These are phyloP conservation scores for Papilio xuthus DNA, from an alignment of 1,140 invertebrate genomes.

Conservation along the genomic window DNA sequence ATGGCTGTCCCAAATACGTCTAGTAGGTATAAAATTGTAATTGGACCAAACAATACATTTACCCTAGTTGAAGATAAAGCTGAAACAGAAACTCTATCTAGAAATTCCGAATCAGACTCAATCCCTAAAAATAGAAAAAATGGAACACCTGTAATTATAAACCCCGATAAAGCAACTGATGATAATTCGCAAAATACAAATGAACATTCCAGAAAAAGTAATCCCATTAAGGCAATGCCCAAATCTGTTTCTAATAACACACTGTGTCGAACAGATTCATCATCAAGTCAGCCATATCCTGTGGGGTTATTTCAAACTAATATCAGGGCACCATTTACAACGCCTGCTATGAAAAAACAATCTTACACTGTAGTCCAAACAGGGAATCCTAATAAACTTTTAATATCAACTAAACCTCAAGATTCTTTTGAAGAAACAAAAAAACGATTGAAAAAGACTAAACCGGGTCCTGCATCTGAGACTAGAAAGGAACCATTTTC, in stretches of 20 bases:
- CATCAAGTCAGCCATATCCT: constrained; percentile 63
- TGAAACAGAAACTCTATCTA: constrained; percentile 20
- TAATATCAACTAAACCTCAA: constrained; percentile 71
- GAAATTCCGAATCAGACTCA: not conserved
- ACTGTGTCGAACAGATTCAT: constrained; percentile 2
- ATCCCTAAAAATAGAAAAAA: constrained; percentile 6
- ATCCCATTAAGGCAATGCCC: not conserved
- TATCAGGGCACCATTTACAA: constrained; percentile 51
- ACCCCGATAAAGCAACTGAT: constrained; percentile 20
- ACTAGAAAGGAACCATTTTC: constrained; percentile 55
- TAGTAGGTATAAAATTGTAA: constrained; percentile 65
- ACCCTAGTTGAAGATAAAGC: constrained; percentile 64
- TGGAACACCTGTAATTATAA: not conserved
- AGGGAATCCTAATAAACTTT: constrained; percentile 72
- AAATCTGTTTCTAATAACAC: constrained; percentile 26
- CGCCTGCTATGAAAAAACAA: constrained; percentile 71
- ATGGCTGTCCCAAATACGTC: constrained; percentile 58
- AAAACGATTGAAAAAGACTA: constrained; percentile 56
- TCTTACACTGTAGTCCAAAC: constrained; percentile 74
- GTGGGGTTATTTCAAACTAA: constrained; percentile 68
- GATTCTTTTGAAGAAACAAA: constrained; percentile 49
- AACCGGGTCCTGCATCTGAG: constrained; percentile 36
- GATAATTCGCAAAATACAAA: constrained; percentile 21
- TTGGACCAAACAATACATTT: constrained; percentile 74
- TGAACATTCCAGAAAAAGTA: constrained; percentile 36